A percentile compares a stretch with the other conserved stretches of the same genome.
Evolutionary conservation across 2,113 vertebrate species (phyloP).

Genomic region (Lasiurus borealis): DNA sequence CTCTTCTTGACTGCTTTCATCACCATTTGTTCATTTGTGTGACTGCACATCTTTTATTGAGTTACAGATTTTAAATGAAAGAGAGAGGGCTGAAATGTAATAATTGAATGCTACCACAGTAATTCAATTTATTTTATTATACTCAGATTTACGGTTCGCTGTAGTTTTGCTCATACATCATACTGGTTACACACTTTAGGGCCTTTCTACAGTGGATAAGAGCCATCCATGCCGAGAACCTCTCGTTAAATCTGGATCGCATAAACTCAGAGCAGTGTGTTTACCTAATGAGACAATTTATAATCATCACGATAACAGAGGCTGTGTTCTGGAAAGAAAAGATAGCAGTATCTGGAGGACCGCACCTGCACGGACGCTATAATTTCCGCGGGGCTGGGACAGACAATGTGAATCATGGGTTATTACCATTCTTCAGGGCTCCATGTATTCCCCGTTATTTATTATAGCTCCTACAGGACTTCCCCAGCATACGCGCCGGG

Average conservation of each 20-base stretch:
- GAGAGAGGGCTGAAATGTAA: slow-evolving; percentile 46
- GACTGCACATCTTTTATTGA: slow-evolving; percentile 57
- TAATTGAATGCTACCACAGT: slow-evolving; percentile 65
- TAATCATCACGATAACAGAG: slow-evolving; percentile 79
- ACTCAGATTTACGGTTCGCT: slow-evolving; percentile 65
- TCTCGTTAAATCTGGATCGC: slow-evolving; percentile 69
- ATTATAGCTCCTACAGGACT: slow-evolving; percentile 83
- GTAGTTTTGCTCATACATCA: slow-evolving; percentile 60
- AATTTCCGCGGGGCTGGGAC: slow-evolving; percentile 81
- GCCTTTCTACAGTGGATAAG: slow-evolving; percentile 48
- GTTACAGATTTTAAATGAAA: slow-evolving; percentile 72
- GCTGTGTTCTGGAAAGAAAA: slow-evolving; percentile 79
- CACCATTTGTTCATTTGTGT: slow-evolving; percentile 59
- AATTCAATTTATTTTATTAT: slow-evolving; percentile 76
- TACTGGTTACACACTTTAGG: slow-evolving; percentile 56
- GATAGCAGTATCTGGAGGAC: slow-evolving; percentile 77
- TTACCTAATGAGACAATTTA: slow-evolving; percentile 79
- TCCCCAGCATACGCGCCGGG: slow-evolving; percentile 64
- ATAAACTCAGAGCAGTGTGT: slow-evolving; percentile 64
- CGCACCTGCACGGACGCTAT: slow-evolving; percentile 83
- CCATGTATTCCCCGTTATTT: slow-evolving; percentile 84
- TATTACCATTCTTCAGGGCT: slow-evolving; percentile 80
- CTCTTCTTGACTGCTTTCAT: slow-evolving; percentile 35
- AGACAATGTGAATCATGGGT: slow-evolving; percentile 84
- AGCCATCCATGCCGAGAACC: slow-evolving; percentile 56